phyloP scores from a whole-genome alignment of 2,113 vertebrate species.

The Saguinus midas region DNA sequence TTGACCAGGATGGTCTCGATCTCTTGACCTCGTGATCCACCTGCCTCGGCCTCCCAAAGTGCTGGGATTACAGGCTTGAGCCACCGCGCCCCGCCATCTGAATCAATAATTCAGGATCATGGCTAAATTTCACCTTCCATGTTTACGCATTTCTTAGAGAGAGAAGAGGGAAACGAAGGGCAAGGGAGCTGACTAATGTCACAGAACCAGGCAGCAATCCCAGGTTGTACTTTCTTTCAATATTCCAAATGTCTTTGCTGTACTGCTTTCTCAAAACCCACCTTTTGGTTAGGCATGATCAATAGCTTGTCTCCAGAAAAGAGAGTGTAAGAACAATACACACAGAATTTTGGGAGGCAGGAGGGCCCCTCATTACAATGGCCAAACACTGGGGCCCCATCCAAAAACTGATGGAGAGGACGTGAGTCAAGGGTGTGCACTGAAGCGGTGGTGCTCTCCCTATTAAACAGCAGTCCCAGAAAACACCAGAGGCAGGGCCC shows the following conservation, averaged over 20 bases:
- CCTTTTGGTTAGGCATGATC: background rate
- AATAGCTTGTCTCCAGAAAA: background rate
- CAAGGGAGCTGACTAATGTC: background rate
- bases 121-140: too few species aligned
- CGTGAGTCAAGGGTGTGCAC: fast-evolving
- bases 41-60: too few species aligned
- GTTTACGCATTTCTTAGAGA: background rate
- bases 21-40: too few species aligned
- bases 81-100: too few species aligned
- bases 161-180: background rate
- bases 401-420: background rate
- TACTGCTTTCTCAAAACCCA: background rate
- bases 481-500: background rate
- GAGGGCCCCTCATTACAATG: background rate
- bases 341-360: background rate
- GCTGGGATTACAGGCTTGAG: too few species aligned
- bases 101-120: too few species aligned
- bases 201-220: background rate
- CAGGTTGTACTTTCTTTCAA: too few species aligned
- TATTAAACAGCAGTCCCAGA: background rate
- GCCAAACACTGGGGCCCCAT: background rate
- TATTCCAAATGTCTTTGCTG: background rate
- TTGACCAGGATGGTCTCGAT: too few species aligned
- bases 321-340: background rate
- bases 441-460: background rate